Conservation (phyloP, 2,797 vertebrate species). For the Clamator glandarius region DNA sequence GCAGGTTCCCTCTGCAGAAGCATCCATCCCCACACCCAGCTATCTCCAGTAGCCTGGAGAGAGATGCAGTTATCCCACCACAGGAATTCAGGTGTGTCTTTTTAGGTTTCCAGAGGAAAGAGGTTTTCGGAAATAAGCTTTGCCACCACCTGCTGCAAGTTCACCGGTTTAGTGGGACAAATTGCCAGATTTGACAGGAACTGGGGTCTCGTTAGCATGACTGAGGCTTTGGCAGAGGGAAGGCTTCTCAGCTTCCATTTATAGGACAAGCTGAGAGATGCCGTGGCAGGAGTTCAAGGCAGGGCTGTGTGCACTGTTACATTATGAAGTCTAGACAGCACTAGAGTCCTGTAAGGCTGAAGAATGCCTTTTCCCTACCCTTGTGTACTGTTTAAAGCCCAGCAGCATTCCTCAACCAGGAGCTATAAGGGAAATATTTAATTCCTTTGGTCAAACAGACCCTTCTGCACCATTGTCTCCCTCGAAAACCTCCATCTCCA, state of each 20-base stretch:
- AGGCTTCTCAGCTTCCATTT: background rate
- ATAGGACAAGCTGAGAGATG: background rate
- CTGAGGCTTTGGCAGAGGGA: conserved; percentile 9
- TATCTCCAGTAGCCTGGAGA: background rate
- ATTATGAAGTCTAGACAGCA: conserved; percentile 14
- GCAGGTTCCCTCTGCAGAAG: background rate
- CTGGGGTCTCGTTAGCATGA: background rate
- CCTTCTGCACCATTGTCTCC: background rate
- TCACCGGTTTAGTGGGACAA: background rate
- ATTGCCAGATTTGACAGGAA: background rate
- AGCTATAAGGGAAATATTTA: background rate
- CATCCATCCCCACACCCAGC: background rate
- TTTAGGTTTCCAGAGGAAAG: background rate
- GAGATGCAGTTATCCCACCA: fast-evolving
- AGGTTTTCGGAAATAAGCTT: background rate
- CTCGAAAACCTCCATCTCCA: background rate
- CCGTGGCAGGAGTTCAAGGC: background rate
- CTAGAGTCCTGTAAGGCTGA: background rate
- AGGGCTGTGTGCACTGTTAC: background rate
- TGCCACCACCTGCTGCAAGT: conserved; percentile 16
- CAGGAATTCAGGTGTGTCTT: background rate
- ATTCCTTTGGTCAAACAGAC: background rate
- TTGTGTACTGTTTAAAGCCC: background rate
- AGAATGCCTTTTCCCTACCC: background rate
- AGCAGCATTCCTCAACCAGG: background rate